These are phyloP conservation scores for Tretioscincus oriximinensis DNA, from an alignment of 2,113 vertebrate species.

Conservation along the genomic window DNA sequence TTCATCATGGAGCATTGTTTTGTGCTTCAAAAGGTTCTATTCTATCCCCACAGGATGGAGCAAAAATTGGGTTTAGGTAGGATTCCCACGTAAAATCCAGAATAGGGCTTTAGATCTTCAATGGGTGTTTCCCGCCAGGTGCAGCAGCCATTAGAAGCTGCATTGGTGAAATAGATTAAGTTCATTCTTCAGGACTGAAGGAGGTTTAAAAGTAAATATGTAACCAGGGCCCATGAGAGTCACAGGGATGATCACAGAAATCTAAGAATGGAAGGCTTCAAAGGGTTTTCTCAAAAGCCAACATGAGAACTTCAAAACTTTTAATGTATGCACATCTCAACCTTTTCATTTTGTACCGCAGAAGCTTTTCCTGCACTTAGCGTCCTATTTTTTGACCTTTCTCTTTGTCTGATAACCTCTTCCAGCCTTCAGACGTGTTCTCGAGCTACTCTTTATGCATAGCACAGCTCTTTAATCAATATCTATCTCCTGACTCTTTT, in stretches of 20 bases:
- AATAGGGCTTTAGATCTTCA: no score
- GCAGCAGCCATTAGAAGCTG: no score
- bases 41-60: no score
- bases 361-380: accelerated
- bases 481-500: not conserved
- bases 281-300: not conserved
- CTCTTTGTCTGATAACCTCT: not conserved
- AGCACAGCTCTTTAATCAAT: not conserved
- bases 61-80: no score
- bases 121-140: no score
- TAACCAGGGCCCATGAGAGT: not conserved
- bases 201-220: no score
- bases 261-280: not conserved
- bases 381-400: not conserved
- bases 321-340: not conserved
- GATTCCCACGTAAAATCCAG: no score
- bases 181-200: no score
- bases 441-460: not conserved
- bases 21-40: no score
- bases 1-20: no score
- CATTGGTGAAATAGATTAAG: no score
- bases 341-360: not conserved
- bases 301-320: not conserved
- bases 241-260: not conserved
- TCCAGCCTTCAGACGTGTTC: conserved; percentile 1